phyloP scores from a whole-genome alignment of 1,140 invertebrate species.

The Nautilus pompilius region DNA sequence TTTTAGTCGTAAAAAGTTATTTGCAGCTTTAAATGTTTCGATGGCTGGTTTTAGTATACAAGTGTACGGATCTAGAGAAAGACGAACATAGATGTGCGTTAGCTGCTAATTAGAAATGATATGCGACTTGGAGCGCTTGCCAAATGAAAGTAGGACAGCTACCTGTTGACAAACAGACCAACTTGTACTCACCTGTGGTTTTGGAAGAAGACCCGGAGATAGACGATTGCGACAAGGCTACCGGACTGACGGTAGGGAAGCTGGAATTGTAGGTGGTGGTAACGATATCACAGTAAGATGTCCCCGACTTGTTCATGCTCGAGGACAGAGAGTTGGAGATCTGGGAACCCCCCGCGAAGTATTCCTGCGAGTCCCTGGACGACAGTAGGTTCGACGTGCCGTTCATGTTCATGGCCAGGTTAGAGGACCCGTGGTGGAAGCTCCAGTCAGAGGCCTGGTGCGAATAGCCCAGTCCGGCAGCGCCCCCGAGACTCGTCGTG shows the following conservation, averaged over 20 bases:
- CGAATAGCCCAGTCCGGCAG: conserved; percentile 14
- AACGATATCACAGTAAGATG: neutral
- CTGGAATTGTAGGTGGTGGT: neutral
- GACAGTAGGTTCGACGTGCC: conserved; percentile 10
- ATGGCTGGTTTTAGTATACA: no score
- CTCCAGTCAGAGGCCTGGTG: conserved; percentile 16
- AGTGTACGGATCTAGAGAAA: no score
- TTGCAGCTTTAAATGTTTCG: no score
- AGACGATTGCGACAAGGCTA: neutral
- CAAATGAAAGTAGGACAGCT: no score
- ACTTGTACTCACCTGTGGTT: neutral
- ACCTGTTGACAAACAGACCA: no score
- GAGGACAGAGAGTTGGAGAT: neutral
- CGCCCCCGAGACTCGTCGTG: conserved; percentile 5
- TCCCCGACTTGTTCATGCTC: neutral
- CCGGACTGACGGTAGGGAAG: neutral
- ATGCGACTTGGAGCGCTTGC: no score
- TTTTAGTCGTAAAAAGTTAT: no score
- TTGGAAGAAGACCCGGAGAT: neutral
- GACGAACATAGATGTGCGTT: no score
- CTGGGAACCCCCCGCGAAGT: conserved; percentile 6
- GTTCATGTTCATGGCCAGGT: conserved; percentile 10
- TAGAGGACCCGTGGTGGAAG: conserved; percentile 3
- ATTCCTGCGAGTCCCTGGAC: conserved; percentile 9
- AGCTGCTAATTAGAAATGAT: no score